These are phyloP conservation scores for Cotesia congregata DNA, from an alignment of 2,888 invertebrate genomes.

Conservation along the genomic window DNA sequence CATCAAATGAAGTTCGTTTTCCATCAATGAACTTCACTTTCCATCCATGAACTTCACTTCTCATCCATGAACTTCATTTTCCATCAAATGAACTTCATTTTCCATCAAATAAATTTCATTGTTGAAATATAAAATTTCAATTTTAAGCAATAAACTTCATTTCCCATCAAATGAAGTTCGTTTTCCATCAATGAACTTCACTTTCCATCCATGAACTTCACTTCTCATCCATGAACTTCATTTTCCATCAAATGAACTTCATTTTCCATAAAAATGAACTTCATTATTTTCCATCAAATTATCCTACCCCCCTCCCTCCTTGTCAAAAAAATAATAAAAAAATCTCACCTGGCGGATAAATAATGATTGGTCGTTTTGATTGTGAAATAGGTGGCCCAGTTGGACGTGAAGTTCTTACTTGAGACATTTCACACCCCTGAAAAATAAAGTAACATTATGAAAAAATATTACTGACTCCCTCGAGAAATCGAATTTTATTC, in stretches of 20 bases:
- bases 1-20: too few relatives aligned
- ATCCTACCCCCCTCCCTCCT: too few relatives aligned
- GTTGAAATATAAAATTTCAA: not conserved
- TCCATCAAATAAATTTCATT: not conserved
- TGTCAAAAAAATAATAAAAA: not conserved
- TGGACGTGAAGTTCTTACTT: constrained; percentile 63
- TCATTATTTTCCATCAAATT: too few relatives aligned
- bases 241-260: too few relatives aligned
- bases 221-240: too few relatives aligned
- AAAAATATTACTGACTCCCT: not conserved
- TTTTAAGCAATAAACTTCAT: not conserved
- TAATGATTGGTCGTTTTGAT: constrained; percentile 81
- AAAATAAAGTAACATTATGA: constrained; percentile 1
- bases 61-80: too few relatives aligned
- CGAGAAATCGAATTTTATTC: not conserved
- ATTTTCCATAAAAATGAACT: too few relatives aligned
- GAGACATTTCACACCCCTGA: constrained; percentile 54
- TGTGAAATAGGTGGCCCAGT: constrained; percentile 70
- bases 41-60: too few relatives aligned
- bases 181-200: too few relatives aligned
- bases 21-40: too few relatives aligned
- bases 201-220: too few relatives aligned
- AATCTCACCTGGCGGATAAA: constrained; percentile 78
- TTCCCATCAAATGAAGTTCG: not conserved
- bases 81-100: too few relatives aligned